These are phyloP conservation scores for Spialia ferax DNA, from an alignment of 2,888 invertebrate species.

Conservation along the genomic window DNA sequence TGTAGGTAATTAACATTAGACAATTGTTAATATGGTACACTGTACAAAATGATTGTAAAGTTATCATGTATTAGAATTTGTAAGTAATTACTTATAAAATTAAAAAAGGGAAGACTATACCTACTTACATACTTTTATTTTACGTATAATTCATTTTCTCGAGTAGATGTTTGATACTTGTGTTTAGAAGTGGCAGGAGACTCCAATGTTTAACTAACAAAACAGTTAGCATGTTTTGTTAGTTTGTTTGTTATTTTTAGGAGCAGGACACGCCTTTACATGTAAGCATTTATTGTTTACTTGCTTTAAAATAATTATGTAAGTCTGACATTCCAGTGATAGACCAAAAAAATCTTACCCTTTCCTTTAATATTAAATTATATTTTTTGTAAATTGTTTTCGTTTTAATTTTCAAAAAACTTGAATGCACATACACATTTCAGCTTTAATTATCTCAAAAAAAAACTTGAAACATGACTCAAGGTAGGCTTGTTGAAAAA, in stretches of 20 bases:
- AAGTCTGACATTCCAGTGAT: constrained; percentile 17
- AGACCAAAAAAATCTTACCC: not conserved
- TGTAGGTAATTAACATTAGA: constrained; percentile 7
- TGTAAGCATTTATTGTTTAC: not conserved
- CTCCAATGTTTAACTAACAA: too few species aligned
- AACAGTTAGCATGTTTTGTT: too few species aligned
- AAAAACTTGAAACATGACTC: too few species aligned
- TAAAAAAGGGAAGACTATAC: not conserved
- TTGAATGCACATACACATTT: too few species aligned
- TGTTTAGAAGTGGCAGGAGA: too few species aligned
- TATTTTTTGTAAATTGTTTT: not conserved
- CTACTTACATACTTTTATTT: not conserved
- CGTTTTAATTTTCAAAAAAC: not conserved
- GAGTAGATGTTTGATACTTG: not conserved
- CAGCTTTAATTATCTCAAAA: too few species aligned
- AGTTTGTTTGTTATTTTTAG: too few species aligned
- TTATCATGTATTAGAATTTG: not conserved
- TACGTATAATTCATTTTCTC: not conserved
- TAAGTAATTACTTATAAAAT: constrained; percentile 10
- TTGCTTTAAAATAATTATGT: too few species aligned
- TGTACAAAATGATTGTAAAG: constrained; percentile 4
- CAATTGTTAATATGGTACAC: not conserved
- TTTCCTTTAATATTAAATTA: constrained; percentile 3
- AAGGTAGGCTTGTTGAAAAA: too few species aligned
- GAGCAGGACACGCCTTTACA: too few species aligned